These are phyloP conservation scores for Girardinichthys multiradiatus DNA, from an alignment of 2,113 vertebrate species.

Conservation along the genomic window DNA sequence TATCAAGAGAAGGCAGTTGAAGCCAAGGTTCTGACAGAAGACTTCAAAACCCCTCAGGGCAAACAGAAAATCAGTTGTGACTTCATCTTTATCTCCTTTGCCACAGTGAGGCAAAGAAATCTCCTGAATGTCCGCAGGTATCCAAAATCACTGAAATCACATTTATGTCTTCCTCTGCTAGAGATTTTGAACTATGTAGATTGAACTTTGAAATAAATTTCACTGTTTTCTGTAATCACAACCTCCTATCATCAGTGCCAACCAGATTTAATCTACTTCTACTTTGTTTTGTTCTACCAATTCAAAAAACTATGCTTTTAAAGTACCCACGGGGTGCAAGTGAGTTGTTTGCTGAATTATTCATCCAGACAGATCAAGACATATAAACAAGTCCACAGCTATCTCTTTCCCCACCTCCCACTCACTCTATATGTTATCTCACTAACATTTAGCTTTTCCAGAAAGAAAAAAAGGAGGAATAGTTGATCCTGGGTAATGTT, in stretches of 20 bases:
- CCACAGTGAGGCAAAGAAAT: slow-evolving; percentile 25
- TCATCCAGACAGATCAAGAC: slow-evolving; percentile 71
- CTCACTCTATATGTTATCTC: slow-evolving; percentile 64
- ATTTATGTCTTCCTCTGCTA: slow-evolving; percentile 20
- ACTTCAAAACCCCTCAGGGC: slow-evolving; percentile 2
- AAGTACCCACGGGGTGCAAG: slow-evolving; percentile 48
- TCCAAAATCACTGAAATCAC: slow-evolving; percentile 30
- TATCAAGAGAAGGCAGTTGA: not conserved
- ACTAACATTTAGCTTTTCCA: slow-evolving; percentile 64
- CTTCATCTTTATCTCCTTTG: not conserved
- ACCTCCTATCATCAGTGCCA: slow-evolving; percentile 12
- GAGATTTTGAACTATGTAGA: slow-evolving; percentile 9
- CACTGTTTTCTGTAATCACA: slow-evolving; percentile 26
- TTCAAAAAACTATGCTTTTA: slow-evolving; percentile 58
- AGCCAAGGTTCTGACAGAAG: slow-evolving; percentile 2
- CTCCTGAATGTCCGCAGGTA: slow-evolving; percentile 23
- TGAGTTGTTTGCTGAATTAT: slow-evolving; percentile 69
- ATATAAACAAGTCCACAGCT: slow-evolving; percentile 62
- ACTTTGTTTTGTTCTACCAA: not conserved
- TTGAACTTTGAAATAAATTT: slow-evolving; percentile 56
- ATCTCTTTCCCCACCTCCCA: slow-evolving; percentile 45
- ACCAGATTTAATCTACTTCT: slow-evolving; percentile 6
- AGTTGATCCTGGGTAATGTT: slow-evolving; percentile 67
- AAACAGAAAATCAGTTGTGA: slow-evolving; percentile 15
- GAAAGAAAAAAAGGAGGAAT: slow-evolving; percentile 27